Percentiles rank a stretch among this genome's conserved stretches.
Conservation (phyloP, 2,888 invertebrate species). For the Andrena trimmerana region DNA sequence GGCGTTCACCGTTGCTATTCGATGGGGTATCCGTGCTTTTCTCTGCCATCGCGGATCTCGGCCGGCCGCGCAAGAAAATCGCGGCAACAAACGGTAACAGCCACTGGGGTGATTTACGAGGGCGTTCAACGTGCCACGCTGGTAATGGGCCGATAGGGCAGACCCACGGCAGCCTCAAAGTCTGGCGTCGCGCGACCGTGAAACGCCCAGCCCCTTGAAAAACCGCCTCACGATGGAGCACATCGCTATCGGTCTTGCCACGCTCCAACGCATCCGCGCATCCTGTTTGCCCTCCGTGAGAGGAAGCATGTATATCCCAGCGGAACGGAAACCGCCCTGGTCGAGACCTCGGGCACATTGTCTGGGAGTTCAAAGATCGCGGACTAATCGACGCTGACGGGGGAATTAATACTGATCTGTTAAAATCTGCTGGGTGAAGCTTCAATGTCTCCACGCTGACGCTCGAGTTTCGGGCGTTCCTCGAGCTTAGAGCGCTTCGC, state of each 20-base stretch:
- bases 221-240: slow-evolving; percentile 63
- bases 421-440: too few relatives aligned
- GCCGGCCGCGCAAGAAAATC: slow-evolving; percentile 51
- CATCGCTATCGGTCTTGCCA: slow-evolving; percentile 77
- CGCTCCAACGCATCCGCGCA: slow-evolving; percentile 75
- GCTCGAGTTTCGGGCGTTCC: too few relatives aligned
- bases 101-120: slow-evolving; percentile 79
- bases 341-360: slow-evolving; percentile 9
- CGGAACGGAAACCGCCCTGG: not conserved
- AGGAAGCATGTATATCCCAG: slow-evolving; percentile 1
- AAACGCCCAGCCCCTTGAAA: slow-evolving; percentile 72
- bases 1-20: not conserved
- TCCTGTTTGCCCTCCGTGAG: slow-evolving; percentile 59
- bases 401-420: too few relatives aligned
- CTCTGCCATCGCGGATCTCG: not conserved
- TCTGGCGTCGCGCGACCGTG: slow-evolving; percentile 78
- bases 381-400: too few relatives aligned
- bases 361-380: not conserved
- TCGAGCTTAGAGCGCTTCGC: too few relatives aligned
- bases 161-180: slow-evolving; percentile 74
- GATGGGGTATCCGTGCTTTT: not conserved
- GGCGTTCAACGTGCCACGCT: slow-evolving; percentile 77
- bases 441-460: too few relatives aligned
- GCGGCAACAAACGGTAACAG: slow-evolving; percentile 68
- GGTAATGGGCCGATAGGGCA: slow-evolving; percentile 79